Base-by-base conservation (phyloP, 1,140 invertebrate genomes). In the Cyclina sinensis region DNA sequence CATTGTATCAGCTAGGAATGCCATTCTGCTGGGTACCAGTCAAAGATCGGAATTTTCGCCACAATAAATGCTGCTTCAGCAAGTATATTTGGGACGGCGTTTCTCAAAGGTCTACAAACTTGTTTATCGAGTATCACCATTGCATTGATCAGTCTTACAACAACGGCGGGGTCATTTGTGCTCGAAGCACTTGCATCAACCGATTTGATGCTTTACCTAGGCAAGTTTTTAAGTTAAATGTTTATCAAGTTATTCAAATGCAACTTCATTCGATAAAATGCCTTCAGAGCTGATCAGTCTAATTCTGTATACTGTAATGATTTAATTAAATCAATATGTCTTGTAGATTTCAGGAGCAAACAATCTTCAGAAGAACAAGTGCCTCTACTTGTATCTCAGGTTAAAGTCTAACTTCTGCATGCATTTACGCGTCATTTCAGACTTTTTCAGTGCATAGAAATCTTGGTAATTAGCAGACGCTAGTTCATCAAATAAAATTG, bases 21-120 rank as follows among this genome's bases (percentile, higher is more conserved):
- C 81, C 81, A n/a, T 84, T 84, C 51, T 84, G 81, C 51, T 84
- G 81, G 81, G 37, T 39, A 12, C 62, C 62, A 18, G n/a, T 46
- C 24, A 21, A 84, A 70, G 39, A 73, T 84, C 14, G 81, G 81
- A 30, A 32, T 46, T 21, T 84, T 84, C 37, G 39, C 62, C 30
- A 35, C 81, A 32, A 5, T 84, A 4, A 46, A 48, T 35, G 4
- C 30, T 11, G n/a, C 37, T 1, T 37, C 37, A 39, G 80, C 54
- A n/a, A 65, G 43, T 27, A 43, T 68, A 35, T 43, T 82, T 9
- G 35, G 35, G 0, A 21, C 46, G 12, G 14, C n/a, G 9, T n/a
- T 35, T 24, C 32, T 65, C 9, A 62, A 82, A 48, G 70, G 35
- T n/a, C 43, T 74, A 39, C 70, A 74, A 27, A 21, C 18, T 21